Evolutionary conservation across 2,888 invertebrate genomes (phyloP).

Genomic region (Blomia tropicalis): DNA sequence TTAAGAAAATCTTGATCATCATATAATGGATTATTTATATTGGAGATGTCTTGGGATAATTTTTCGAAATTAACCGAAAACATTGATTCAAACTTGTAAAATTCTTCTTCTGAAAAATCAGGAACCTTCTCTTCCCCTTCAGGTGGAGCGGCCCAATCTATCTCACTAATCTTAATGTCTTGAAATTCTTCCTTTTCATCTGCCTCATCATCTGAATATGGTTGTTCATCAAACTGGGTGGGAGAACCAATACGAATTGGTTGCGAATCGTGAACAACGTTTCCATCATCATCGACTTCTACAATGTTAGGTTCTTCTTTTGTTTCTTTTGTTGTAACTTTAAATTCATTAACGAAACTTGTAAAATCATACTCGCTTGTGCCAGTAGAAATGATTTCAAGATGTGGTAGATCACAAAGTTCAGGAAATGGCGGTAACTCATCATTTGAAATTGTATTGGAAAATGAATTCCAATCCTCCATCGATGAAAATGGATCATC

Average conservation of each 20-base stretch:
- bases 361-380: slow-evolving; percentile 23
- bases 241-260: slow-evolving; percentile 31
- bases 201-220: slow-evolving; percentile 16
- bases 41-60: slow-evolving; percentile 29
- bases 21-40: slow-evolving; percentile 30
- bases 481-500: slow-evolving; percentile 1
- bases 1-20: slow-evolving; percentile 28
- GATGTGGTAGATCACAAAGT: neutral
- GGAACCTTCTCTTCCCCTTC: slow-evolving; percentile 22
- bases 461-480: neutral
- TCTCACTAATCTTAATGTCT: neutral
- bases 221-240: slow-evolving; percentile 31
- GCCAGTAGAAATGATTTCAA: neutral
- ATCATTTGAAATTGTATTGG: neutral
- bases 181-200: neutral
- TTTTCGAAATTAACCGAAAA: neutral
- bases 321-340: neutral
- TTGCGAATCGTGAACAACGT: slow-evolving; percentile 13
- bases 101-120: neutral
- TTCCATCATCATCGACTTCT: slow-evolving; percentile 24
- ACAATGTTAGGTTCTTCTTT: slow-evolving; percentile 3
- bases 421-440: no score
- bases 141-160: neutral
- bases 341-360: no score
- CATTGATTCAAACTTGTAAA: no score